A percentile compares a stretch with the other conserved stretches of the same genome.
These are phyloP conservation scores for Eleginops maclovinus DNA, from an alignment of 2,113 vertebrate species.

Conservation along the genomic window DNA sequence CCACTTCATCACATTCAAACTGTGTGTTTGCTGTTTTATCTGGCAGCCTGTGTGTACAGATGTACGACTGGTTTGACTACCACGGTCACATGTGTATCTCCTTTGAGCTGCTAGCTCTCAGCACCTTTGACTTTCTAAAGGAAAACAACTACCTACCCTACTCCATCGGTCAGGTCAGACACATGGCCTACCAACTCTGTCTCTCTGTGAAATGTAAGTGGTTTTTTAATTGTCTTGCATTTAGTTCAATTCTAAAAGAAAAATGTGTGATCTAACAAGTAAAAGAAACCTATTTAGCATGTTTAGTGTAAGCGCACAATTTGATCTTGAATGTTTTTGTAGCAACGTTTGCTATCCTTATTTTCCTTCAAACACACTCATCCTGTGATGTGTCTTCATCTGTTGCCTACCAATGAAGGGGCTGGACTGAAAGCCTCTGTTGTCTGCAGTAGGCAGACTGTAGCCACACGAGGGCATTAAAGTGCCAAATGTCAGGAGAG, in stretches of 20 bases:
- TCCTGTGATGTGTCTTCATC: background rate
- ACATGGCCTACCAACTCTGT: conserved; percentile 97
- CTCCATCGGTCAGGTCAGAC: conserved; percentile 93
- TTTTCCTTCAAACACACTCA: background rate
- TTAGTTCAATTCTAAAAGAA: background rate
- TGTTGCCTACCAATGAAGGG: background rate
- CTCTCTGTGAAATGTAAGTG: conserved; percentile 96
- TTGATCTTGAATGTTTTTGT: background rate
- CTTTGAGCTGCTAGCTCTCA: conserved; percentile 96
- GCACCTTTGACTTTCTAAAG: conserved; percentile 98
- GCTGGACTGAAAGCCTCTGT: background rate
- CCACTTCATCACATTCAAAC: background rate
- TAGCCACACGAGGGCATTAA: conserved; percentile 41
- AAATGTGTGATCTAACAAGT: background rate
- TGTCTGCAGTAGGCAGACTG: conserved; percentile 13
- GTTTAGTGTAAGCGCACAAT: background rate
- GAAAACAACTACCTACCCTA: conserved; percentile 98
- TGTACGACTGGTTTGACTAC: conserved; percentile 99
- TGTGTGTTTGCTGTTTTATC: conserved; percentile 9
- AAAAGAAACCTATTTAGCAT: background rate
- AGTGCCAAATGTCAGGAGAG: background rate
- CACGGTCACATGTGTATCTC: conserved; percentile 98
- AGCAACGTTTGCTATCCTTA: no score
- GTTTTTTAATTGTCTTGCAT: background rate
- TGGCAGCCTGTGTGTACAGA: conserved; percentile 91